Conservation (phyloP, 1,140 invertebrate genomes). For the Tenebrio molitor region DNA sequence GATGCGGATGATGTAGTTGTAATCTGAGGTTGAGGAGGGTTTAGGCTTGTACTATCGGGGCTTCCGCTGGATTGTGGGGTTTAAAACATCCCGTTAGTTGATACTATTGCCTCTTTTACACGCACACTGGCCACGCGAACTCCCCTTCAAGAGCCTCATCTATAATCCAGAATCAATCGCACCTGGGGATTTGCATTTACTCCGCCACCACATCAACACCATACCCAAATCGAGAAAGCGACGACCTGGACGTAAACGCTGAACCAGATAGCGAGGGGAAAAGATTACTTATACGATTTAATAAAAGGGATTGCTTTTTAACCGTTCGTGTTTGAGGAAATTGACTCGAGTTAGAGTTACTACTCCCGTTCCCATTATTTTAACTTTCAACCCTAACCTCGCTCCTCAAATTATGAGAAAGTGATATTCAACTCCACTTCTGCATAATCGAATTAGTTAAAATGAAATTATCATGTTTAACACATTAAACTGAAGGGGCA, state of each 20-base stretch:
- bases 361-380: constrained; percentile 21
- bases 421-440: constrained; percentile 9
- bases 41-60: constrained; percentile 45
- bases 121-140: constrained; percentile 42
- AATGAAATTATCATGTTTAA: constrained; percentile 32
- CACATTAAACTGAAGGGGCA: constrained; percentile 22
- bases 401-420: background rate
- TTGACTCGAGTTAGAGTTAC: constrained; percentile 28
- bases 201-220: constrained; percentile 14
- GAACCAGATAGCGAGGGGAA: constrained; percentile 19
- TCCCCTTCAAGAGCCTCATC: constrained; percentile 27
- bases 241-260: constrained; percentile 32
- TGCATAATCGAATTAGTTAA: constrained; percentile 22
- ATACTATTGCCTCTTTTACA: constrained; percentile 46
- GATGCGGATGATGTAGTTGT: constrained; percentile 41
- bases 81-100: constrained; percentile 50
- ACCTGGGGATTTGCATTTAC: constrained; percentile 38
- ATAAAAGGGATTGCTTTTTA: constrained; percentile 38
- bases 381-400: constrained; percentile 10
- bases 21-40: constrained; percentile 46
- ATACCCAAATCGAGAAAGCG: constrained; percentile 14
- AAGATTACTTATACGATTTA: constrained; percentile 33
- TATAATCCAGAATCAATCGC: constrained; percentile 42
- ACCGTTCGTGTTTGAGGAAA: constrained; percentile 33
- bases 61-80: constrained; percentile 48